A percentile compares a stretch with the other conserved stretches of the same genome.
Evolutionary conservation across 2,888 invertebrate species (phyloP).

Genomic region (Terebella lapidaria): DNA sequence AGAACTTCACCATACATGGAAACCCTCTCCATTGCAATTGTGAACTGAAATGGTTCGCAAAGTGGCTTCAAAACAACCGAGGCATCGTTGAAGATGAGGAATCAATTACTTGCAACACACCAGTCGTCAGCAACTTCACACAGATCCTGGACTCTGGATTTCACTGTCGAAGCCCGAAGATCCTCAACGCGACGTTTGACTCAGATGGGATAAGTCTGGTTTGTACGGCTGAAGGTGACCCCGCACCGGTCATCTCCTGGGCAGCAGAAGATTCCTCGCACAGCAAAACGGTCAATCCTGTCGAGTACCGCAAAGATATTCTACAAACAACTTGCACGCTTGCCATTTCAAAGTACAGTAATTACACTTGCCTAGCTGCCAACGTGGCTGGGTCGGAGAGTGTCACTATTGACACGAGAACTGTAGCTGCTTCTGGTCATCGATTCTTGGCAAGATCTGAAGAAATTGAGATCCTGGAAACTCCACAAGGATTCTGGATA

Average conservation of each 20-base stretch:
- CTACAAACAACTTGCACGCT: slow-evolving; percentile 15
- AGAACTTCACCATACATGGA: slow-evolving; percentile 16
- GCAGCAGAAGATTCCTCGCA: slow-evolving; percentile 10
- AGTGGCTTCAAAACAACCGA: slow-evolving; percentile 18
- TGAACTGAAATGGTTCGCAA: slow-evolving; percentile 24
- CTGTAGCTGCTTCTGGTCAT: slow-evolving; percentile 15
- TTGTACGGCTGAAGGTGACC: slow-evolving; percentile 26
- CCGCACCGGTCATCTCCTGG: slow-evolving; percentile 24
- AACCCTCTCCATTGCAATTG: slow-evolving; percentile 30
- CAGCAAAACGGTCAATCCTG: slow-evolving; percentile 2
- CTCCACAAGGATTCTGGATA: slow-evolving; percentile 21
- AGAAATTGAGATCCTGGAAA: slow-evolving; percentile 24
- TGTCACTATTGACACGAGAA: slow-evolving; percentile 19
- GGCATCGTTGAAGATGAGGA: slow-evolving; percentile 9
- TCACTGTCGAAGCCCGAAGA: slow-evolving; percentile 21
- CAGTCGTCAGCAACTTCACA: slow-evolving; percentile 19
- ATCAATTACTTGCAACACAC: slow-evolving; percentile 16
- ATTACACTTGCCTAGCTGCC: slow-evolving; percentile 24
- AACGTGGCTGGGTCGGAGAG: slow-evolving; percentile 20
- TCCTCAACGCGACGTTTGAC: slow-evolving; percentile 24
- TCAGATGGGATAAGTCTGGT: slow-evolving; percentile 18
- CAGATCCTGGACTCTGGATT: slow-evolving; percentile 19
- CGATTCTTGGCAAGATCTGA: slow-evolving; percentile 14
- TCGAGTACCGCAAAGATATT: slow-evolving; percentile 6
- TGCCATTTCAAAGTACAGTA: slow-evolving; percentile 19